These are phyloP conservation scores for Pomacea maculata DNA, from an alignment of 1,140 invertebrate species.

Conservation along the genomic window DNA sequence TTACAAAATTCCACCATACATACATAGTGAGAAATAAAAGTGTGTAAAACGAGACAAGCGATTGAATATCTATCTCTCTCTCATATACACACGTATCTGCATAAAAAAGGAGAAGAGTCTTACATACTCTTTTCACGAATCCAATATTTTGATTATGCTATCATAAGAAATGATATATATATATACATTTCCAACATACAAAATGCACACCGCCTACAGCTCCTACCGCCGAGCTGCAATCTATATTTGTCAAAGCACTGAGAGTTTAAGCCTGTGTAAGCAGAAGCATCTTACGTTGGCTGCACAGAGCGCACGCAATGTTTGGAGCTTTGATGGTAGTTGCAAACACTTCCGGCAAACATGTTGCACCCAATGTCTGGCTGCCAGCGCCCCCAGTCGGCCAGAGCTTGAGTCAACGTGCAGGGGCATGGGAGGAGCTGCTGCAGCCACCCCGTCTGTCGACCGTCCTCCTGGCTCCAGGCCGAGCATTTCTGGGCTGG, in stretches of 20 bases:
- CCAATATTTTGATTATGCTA: no score
- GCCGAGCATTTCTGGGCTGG: constrained; percentile 39
- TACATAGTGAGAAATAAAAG: neutral
- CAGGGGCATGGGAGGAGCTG: constrained; percentile 85
- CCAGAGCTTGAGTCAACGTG: constrained; percentile 85
- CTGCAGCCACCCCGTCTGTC: constrained; percentile 46
- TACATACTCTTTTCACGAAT: no score
- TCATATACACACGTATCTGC: neutral
- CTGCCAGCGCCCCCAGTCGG: constrained; percentile 90
- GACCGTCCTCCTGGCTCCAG: constrained; percentile 44
- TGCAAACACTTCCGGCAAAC: constrained; percentile 85
- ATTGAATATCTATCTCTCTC: neutral
- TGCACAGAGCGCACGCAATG: constrained; percentile 93
- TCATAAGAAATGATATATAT: no score
- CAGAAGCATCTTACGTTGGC: constrained; percentile 77
- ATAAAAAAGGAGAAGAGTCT: neutral
- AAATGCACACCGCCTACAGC: no score
- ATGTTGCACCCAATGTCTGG: constrained; percentile 84
- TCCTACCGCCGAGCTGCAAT: no score
- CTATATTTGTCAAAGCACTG: no score
- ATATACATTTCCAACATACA: no score
- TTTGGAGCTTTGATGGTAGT: constrained; percentile 85
- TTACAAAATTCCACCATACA: neutral
- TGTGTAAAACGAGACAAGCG: neutral
- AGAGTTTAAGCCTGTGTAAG: no score